These are phyloP conservation scores for Sebastes reedi DNA, from an alignment of 2,797 vertebrate species.

Conservation along the genomic window DNA sequence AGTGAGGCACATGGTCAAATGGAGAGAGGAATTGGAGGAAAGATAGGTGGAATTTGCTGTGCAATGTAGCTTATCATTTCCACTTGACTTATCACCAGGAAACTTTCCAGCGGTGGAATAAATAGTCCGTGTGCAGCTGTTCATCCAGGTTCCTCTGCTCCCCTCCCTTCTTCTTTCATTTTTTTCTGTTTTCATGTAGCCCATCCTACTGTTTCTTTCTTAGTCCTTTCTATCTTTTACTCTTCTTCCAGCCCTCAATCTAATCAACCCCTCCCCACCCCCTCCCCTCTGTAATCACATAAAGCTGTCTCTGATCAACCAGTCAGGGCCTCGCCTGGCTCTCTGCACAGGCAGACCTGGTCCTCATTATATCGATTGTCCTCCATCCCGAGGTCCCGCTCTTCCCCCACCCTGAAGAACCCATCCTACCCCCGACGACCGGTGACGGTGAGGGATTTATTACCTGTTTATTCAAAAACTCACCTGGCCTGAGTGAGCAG, in stretches of 20 bases:
- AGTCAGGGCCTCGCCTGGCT: conserved; percentile 50
- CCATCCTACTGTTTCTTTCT: conserved; percentile 27
- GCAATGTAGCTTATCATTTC: conserved; percentile 80
- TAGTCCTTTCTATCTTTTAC: conserved; percentile 29
- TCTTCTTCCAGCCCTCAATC: conserved; percentile 32
- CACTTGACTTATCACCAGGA: conserved; percentile 79
- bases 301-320: conserved; percentile 71
- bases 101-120: conserved; percentile 72
- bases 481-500: conserved; percentile 35
- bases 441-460: conserved; percentile 36
- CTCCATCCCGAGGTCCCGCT: conserved; percentile 24
- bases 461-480: conserved; percentile 50
- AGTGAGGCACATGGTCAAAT: conserved; percentile 56
- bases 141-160: conserved; percentile 43
- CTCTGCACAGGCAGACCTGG: conserved; percentile 48
- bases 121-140: conserved; percentile 60
- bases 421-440: not conserved
- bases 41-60: conserved; percentile 67
- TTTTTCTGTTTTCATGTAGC: conserved; percentile 17
- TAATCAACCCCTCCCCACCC: conserved; percentile 33
- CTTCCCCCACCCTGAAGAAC: conserved; percentile 11
- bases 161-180: conserved; percentile 16
- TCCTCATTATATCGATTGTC: conserved; percentile 59
- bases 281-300: conserved; percentile 46
- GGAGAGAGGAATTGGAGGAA: conserved; percentile 45